Evolutionary conservation across 2,113 vertebrate genomes (phyloP).

Genomic region (Deroptyus accipitrinus): DNA sequence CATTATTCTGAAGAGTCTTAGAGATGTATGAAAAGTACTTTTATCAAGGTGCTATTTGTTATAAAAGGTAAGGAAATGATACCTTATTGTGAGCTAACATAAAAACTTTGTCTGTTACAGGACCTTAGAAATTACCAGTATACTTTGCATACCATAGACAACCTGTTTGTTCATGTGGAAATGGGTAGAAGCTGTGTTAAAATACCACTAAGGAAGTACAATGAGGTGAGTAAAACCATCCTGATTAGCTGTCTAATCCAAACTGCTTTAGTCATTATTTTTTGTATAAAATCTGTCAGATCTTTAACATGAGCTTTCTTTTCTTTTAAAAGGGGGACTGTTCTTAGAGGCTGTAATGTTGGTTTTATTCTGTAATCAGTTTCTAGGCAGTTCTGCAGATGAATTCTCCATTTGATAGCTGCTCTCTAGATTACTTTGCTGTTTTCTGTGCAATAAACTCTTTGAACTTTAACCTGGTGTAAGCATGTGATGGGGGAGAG

Average conservation of each 20-base stretch:
- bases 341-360: neutral
- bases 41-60: neutral
- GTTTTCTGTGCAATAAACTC: neutral
- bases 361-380: neutral
- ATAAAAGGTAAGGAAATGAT: neutral
- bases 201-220: conserved; percentile 86
- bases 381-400: neutral
- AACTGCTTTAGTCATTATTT: neutral
- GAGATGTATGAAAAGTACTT: neutral
- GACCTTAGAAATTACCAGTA: conserved; percentile 95
- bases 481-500: no score
- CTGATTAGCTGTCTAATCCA: neutral
- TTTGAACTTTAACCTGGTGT: neutral
- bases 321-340: neutral
- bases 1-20: neutral
- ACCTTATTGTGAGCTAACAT: neutral
- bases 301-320: neutral
- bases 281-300: neutral
- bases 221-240: conserved; percentile 77
- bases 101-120: conserved; percentile 65
- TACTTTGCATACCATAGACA: conserved; percentile 86
- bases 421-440: neutral
- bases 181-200: conserved; percentile 93
- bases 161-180: conserved; percentile 91
- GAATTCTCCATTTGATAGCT: neutral